These are phyloP conservation scores for Python bivittatus DNA, from an alignment of 2,113 vertebrate genomes.

Conservation along the genomic window DNA sequence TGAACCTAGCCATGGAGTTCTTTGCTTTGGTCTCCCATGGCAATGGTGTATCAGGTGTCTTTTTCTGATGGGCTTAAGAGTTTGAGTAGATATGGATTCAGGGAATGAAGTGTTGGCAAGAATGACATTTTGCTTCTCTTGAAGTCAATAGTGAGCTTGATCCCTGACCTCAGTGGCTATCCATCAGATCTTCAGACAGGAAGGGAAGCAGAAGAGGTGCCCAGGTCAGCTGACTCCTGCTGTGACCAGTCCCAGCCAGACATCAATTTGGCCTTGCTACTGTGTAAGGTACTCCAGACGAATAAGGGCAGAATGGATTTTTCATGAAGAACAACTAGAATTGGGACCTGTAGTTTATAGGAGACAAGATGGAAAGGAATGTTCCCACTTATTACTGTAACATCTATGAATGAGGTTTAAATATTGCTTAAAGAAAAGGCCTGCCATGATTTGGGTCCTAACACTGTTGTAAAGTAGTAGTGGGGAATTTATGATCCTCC, in stretches of 20 bases:
- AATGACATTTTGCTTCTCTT: constrained; percentile 25
- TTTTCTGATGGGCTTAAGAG: not conserved
- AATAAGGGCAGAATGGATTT: constrained; percentile 23
- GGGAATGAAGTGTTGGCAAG: not conserved
- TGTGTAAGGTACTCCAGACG: not conserved
- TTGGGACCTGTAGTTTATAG: constrained; percentile 30
- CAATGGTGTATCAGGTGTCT: not conserved
- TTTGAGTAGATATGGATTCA: not conserved
- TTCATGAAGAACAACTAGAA: constrained; percentile 32
- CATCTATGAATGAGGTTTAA: not conserved
- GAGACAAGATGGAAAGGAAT: constrained; percentile 38
- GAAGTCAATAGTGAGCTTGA: not conserved
- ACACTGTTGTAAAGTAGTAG: not conserved
- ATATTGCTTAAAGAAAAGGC: constrained; percentile 41
- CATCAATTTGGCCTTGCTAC: constrained; percentile 44
- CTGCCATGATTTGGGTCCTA: constrained; percentile 18
- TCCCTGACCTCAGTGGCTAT: constrained; percentile 45
- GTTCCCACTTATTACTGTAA: not conserved
- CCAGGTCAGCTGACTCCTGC: constrained; percentile 18
- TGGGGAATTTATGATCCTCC: not conserved
- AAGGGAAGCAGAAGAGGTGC: not conserved
- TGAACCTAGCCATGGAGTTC: not conserved
- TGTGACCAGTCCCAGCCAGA: not conserved
- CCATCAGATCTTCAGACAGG: constrained; percentile 33
- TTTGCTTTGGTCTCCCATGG: not conserved